Evolutionary conservation across 2,113 vertebrate species (phyloP), one percentile per base, ranked within the genome.

Genomic region (Glareola pratincola): DNA sequence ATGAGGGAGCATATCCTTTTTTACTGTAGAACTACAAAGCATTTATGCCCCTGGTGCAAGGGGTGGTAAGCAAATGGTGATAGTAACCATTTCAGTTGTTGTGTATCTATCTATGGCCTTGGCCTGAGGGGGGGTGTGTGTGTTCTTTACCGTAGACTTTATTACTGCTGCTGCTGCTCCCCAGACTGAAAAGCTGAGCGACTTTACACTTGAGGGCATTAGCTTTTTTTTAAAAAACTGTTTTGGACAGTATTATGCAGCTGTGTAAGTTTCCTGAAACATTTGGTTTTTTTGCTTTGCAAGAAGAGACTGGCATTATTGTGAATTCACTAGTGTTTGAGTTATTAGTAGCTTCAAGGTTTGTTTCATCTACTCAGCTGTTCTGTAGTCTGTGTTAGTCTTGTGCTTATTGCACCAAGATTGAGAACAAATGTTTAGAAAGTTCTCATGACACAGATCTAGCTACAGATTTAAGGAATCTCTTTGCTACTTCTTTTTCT

Each of bases 121-220:
- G 56, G 50, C 37, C 26, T 66, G 56, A 14, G 11, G 7, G 3
- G 6, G 6, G 1, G 2, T 1, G 11, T 20, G 10, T 59, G 13
- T 54, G 10, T 80, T 73, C 39, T 62, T 85, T 72, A 26, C 1
- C 8, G 30, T 11, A 48, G 37, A 69, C 21, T 53, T 91, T n/a
- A 27, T 56, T 80, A 32, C 51, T 54, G 12, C 56, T 86, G 27
- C 24, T 41, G 36, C 37, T 82, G 39, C 21, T 91, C 76, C 29
- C 3, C 20, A 21, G 26, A 41, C 45, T 80, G 54, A 57, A 80
- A 91, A 86, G 7, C 43, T 29, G 26, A 54, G 63, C 22, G 36
- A 26, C 22, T 63, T 71, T 48, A 68, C 72, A 10, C 26, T 56
- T 63, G 34, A 63, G 37, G 41, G 20, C 8, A 14, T 92, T 82